A percentile compares a stretch with the other conserved stretches of the same genome.
phyloP scores from a whole-genome alignment of 2,888 invertebrate genomes.

The Phaedon cochleariae region DNA sequence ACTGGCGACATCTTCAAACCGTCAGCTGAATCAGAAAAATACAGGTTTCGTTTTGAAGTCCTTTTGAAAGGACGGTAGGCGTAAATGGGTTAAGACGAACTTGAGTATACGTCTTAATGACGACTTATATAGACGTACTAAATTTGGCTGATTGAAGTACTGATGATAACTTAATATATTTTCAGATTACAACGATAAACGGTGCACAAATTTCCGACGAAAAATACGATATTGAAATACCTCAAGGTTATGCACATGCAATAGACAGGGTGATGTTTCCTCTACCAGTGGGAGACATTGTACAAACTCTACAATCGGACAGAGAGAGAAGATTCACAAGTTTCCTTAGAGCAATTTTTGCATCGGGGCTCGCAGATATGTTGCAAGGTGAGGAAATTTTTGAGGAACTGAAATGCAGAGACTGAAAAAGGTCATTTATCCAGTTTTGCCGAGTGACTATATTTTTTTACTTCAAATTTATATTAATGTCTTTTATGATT shows the following conservation, averaged over 20 bases:
- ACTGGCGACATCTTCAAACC: no score
- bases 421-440: no score
- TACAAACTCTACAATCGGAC: conserved; percentile 86
- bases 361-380: conserved; percentile 80
- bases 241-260: conserved; percentile 86
- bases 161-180: conserved; percentile 1
- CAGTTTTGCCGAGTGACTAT: no score
- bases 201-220: conserved; percentile 84
- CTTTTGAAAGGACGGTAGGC: no score
- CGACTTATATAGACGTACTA: no score
- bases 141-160: no score
- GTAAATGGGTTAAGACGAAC: no score
- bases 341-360: conserved; percentile 78
- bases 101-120: no score
- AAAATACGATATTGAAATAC: conserved; percentile 83
- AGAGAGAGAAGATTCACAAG: conserved; percentile 81
- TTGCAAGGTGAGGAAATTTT: conserved; percentile 67
- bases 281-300: conserved; percentile 84
- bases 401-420: no score
- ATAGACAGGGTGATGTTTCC: conserved; percentile 91
- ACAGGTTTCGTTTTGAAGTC: no score
- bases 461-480: no score
- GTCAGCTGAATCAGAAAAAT: no score
- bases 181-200: conserved; percentile 82
- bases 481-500: background rate